Evolutionary conservation across 30 jellyfish, hydroid and myxozoan species (phyloP), one percentile per base, ranked within the genome.

Genomic region (Nemopilema nomurai): DNA sequence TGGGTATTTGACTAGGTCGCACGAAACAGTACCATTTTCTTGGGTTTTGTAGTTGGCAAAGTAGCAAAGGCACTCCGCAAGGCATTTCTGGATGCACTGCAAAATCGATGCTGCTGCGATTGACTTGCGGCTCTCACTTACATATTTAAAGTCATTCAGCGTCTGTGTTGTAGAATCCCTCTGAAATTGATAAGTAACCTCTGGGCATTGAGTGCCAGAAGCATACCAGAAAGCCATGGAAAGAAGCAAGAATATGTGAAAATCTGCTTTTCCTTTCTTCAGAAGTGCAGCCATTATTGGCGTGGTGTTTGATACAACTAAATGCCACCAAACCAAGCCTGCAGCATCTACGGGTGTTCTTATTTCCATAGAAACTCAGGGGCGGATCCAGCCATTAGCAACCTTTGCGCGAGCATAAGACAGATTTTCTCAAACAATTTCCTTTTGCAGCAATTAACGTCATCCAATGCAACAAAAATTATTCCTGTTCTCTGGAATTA

Each of bases 61-160:
- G 16, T 77, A 77, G 78, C 87, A 77, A 23, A 77, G 87, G 79
- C 87, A 77, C 32, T 53, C 87, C 16, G 41, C 69, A 23, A 77
- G 49, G 76, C 87, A 77, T 63, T 69, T 28, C 20, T 77, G 87
- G 28, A 57, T 57, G 71, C 87, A 77, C 7, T 28, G 23, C 30
- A 62, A 62, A 19, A 69, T 18, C 51, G 87, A 77, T 32, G 62
- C 24, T 16, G 31, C 75, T 3, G 21, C 28, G 6, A 62, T 22
- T 8, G 19, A 21, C 33, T 16, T 17, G 16, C 21, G 19, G 78
- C 29, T 77, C 0, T 51, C 8, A 62, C 87, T 62, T 0, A 41
- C 13, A 13, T 41, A 41, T 41, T 41, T 41, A 41, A 6, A 3
- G 57, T 41, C 57, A 41, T 41, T 3, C 6, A 13, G 6, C 13